phyloP scores from a whole-genome alignment of 2,113 vertebrate species.

The Ophthalmolycus amberensis region DNA sequence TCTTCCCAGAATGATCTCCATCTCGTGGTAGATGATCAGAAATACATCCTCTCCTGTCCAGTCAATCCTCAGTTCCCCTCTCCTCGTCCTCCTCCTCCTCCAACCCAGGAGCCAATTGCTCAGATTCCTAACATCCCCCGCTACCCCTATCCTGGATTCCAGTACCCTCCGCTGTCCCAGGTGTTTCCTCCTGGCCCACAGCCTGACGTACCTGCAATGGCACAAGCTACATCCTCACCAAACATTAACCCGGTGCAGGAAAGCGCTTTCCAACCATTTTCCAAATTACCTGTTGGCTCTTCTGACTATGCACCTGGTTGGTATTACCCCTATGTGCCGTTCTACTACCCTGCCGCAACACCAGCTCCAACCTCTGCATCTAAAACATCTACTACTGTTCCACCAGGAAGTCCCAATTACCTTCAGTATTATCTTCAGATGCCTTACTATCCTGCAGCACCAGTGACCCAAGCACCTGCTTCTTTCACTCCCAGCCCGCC shows the following conservation, averaged over 20 bases:
- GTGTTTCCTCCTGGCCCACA: conserved; percentile 35
- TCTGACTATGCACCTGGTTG: conserved; percentile 5
- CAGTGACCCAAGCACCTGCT: conserved; percentile 13
- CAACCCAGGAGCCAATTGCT: conserved; percentile 15
- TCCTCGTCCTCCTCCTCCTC: conserved; percentile 8
- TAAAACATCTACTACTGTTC: conserved; percentile 10
- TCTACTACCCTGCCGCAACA: conserved; percentile 31
- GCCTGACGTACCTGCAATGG: not conserved
- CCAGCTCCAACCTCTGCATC: not conserved
- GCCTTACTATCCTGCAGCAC: conserved; percentile 25
- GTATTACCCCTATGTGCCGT: conserved; percentile 22
- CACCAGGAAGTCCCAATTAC: conserved; percentile 6
- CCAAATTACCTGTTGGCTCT: conserved; percentile 16
- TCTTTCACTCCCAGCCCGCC: not conserved
- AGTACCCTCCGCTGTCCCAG: conserved; percentile 39
- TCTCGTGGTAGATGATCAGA: conserved; percentile 54
- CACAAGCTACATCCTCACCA: conserved; percentile 6
- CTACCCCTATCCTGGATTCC: conserved; percentile 18
- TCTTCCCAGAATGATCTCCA: conserved; percentile 69
- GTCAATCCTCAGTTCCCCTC: conserved; percentile 7
- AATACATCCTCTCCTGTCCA: conserved; percentile 74
- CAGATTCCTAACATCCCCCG: conserved; percentile 19
- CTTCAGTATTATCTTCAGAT: conserved; percentile 33
- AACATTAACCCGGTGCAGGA: not conserved
- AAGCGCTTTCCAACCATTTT: not conserved